Evolutionary conservation across 2,797 vertebrate genomes (phyloP).

Genomic region (Pygocentrus nattereri): DNA sequence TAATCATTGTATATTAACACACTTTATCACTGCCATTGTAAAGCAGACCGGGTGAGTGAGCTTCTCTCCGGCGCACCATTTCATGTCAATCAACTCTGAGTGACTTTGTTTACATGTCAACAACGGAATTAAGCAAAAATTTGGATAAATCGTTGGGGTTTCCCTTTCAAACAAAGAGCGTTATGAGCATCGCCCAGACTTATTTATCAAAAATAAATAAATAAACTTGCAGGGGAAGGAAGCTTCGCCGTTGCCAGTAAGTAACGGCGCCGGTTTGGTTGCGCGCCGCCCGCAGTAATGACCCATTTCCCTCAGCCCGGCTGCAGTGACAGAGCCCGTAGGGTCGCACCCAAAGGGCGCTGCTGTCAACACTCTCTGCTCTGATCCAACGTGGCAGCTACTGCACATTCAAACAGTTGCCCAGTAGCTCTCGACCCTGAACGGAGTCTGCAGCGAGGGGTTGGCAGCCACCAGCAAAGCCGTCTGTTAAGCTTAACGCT

Average conservation of each 20-base stretch:
- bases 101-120: too few species aligned
- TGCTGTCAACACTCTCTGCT: slow-evolving; percentile 69
- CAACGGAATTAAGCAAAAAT: too few species aligned
- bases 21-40: too few species aligned
- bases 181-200: slow-evolving; percentile 34
- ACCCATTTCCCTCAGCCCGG: slow-evolving; percentile 78
- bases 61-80: too few species aligned
- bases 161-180: slow-evolving; percentile 32
- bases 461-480: slow-evolving; percentile 14
- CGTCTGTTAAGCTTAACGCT: slow-evolving; percentile 34
- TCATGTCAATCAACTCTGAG: too few species aligned
- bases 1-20: too few species aligned
- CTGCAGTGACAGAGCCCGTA: slow-evolving; percentile 69
- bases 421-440: slow-evolving; percentile 57
- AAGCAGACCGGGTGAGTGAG: too few species aligned
- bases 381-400: slow-evolving; percentile 61
- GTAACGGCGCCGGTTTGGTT: slow-evolving; percentile 33
- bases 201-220: neutral
- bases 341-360: slow-evolving; percentile 64
- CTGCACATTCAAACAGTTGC: slow-evolving; percentile 63
- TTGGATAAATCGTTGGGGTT: too few species aligned
- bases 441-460: slow-evolving; percentile 1
- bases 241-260: slow-evolving; percentile 6
- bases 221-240: slow-evolving; percentile 22
- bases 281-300: slow-evolving; percentile 70